A percentile compares a stretch with the other conserved stretches of the same genome.
phyloP scores from a whole-genome alignment of 1,140 invertebrate species.

The Popillia japonica region DNA sequence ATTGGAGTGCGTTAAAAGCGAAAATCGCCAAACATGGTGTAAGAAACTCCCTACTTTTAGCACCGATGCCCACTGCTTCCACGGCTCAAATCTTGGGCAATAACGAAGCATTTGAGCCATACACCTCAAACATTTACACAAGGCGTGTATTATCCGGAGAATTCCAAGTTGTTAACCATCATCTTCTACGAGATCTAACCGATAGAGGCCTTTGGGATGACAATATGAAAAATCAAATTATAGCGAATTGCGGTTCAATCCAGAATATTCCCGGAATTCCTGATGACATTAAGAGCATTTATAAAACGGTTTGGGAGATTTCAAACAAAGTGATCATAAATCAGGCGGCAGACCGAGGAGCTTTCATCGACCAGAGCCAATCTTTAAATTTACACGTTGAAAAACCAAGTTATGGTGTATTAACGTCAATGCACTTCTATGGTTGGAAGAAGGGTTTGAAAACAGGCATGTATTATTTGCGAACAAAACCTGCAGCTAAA shows the following conservation, averaged over 20 bases:
- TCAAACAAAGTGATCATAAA: slow-evolving; percentile 92
- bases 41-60: slow-evolving; percentile 92
- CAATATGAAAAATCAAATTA: slow-evolving; percentile 95
- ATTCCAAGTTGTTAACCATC: slow-evolving; percentile 94
- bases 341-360: slow-evolving; percentile 97
- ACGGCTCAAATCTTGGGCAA: slow-evolving; percentile 99
- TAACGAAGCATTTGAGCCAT: slow-evolving; percentile 98
- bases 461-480: slow-evolving; percentile 99
- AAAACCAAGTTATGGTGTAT: slow-evolving; percentile 90
- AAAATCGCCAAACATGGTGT: slow-evolving; percentile 92
- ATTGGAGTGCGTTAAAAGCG: slow-evolving; percentile 86
- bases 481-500: slow-evolving; percentile 95
- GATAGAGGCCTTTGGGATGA: slow-evolving; percentile 92
- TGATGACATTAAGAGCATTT: slow-evolving; percentile 87
- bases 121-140: slow-evolving; percentile 97
- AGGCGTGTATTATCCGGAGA: slow-evolving; percentile 92
- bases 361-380: slow-evolving; percentile 99
- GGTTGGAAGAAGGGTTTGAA: slow-evolving; percentile 97
- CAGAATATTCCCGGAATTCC: slow-evolving; percentile 92
- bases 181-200: slow-evolving; percentile 92
- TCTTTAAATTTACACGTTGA: slow-evolving; percentile 97
- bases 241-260: slow-evolving; percentile 92
- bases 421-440: slow-evolving; percentile 98
- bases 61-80: slow-evolving; percentile 99
- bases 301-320: slow-evolving; percentile 99